Conservation (phyloP, 2,113 vertebrate genomes). For the Micronisus gabar region DNA sequence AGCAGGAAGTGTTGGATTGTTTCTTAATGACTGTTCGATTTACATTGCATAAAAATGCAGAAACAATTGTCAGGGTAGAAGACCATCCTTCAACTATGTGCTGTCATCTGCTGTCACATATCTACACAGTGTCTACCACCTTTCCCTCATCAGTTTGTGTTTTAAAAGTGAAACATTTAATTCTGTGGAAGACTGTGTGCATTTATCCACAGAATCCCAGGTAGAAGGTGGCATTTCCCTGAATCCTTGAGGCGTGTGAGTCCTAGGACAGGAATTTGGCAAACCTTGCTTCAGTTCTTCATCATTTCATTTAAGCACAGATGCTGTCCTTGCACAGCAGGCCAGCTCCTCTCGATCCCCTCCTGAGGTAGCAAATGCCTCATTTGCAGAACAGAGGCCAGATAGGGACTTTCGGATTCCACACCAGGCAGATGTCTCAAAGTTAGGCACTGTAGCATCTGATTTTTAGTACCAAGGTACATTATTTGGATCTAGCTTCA, state of each 20-base stretch:
- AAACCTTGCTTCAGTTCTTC: neutral
- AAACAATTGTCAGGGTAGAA: neutral
- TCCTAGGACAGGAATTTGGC: neutral
- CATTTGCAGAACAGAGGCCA: neutral
- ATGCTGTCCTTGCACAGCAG: neutral
- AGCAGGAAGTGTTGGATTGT: neutral
- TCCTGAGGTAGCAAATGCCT: neutral
- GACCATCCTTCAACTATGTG: neutral
- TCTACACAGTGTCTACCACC: neutral
- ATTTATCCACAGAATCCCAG: neutral
- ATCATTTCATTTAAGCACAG: neutral
- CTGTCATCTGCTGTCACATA: neutral
- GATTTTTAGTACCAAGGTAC: neutral
- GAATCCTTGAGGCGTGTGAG: neutral
- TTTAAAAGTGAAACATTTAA: neutral
- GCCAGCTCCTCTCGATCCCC: neutral
- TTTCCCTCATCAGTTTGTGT: neutral
- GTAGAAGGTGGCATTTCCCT: neutral
- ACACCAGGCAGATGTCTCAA: neutral
- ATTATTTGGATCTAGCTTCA: neutral
- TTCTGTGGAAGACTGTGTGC: neutral
- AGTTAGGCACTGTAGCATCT: neutral
- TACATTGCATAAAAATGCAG: neutral
- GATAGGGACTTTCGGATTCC: neutral
- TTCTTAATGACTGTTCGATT: neutral